Base-by-base conservation (phyloP, 2,113 vertebrate genomes). In the Cephalopterus ornatus region DNA sequence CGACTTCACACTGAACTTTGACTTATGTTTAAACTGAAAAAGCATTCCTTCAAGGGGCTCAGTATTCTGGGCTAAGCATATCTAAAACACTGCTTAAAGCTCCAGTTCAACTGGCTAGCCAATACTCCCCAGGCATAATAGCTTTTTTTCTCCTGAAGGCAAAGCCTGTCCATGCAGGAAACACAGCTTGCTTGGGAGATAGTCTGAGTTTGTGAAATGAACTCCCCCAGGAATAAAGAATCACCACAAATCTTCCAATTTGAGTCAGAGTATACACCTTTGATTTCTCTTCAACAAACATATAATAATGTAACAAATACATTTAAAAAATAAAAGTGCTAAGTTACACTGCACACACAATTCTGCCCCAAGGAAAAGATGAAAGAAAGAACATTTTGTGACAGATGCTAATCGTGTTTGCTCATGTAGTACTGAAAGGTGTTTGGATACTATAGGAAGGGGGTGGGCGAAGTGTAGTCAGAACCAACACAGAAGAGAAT, bases 301-400 rank as follows among this genome's bases (percentile, higher is more conserved):
- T 16, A 20, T 19, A 92, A 82, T 20, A 67, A 39, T 8, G 19
- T 21, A 95, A 88, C 13, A 77, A 39, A 61, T 6, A 56, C 14
- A 33, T 35, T 37, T 42, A 81, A 52, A 65, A 77, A 49, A 68
- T 50, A 11, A 46, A 39, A 23, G 6, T 30, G 19, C 49, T 37
- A 52, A 8, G 32, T 67, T 85, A 87, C 46, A 63, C n/a, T 37
- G 42, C 33, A 90, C 59, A 90, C 67, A 88, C 42, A 71, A 71
- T 86, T 93, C 47, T 90, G 86, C 94, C 87, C 27, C 65, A 83
- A 92, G 93, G 75, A 80, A 33, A 92, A 39, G 82, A 90, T 83
- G 85, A 94, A 95, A 85, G 78, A 88, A 95, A 75, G 90, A 93
- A 86, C 79, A 81, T 86, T 90, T 77, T 95, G 85, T 96, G 93